Percentiles rank a stretch among this genome's conserved stretches.
Conservation (phyloP, 2,797 vertebrate species). For the Xiphorhynchus erythropygius region DNA sequence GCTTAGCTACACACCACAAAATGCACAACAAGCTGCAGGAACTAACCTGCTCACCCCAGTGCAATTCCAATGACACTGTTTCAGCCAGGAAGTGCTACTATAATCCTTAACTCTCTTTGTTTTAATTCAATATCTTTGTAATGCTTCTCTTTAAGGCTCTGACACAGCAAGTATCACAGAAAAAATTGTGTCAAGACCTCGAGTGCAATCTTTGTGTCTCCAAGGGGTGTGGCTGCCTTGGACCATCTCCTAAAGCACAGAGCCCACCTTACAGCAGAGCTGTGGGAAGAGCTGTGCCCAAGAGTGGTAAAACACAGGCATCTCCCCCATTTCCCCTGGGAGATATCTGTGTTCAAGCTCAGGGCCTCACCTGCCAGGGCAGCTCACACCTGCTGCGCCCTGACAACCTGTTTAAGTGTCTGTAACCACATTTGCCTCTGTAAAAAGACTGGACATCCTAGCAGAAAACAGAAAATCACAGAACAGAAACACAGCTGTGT, state of each 20-base stretch:
- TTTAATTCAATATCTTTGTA: not conserved
- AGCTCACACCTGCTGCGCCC: not conserved
- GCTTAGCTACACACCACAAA: not conserved
- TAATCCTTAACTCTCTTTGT: not conserved
- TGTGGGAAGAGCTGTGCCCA: accelerated
- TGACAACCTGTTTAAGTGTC: not conserved
- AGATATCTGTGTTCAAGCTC: not conserved
- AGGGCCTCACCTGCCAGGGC: not conserved
- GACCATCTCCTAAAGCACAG: not conserved
- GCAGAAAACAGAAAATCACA: not conserved
- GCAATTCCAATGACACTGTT: not conserved
- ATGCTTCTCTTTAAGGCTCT: not conserved
- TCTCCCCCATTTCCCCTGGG: too few relatives aligned
- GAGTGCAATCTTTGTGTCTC: accelerated
- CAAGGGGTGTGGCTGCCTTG: not conserved
- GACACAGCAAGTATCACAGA: not conserved
- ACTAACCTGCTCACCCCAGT: not conserved
- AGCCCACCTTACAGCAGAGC: not conserved
- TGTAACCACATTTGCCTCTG: not conserved
- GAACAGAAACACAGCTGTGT: not conserved
- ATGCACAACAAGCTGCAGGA: not conserved
- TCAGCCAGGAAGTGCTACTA: not conserved
- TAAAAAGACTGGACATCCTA: not conserved
- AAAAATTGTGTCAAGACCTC: not conserved
- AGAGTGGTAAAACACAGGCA: not conserved